Conservation (phyloP, 23 tunicate species). For the Phallusia fumigata region DNA sequence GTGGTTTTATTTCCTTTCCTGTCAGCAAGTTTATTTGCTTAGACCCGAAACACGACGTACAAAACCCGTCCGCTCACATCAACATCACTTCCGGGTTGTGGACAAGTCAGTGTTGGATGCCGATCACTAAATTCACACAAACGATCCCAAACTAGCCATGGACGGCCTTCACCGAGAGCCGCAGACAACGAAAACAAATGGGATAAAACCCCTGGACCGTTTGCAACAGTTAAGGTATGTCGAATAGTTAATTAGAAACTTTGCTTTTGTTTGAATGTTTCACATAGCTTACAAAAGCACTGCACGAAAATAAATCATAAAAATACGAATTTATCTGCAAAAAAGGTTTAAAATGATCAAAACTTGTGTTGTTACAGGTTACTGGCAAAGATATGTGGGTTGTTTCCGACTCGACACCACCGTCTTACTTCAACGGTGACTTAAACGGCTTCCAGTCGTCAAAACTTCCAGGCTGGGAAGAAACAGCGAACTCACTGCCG, state of each 20-base stretch:
- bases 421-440: slow-evolving; percentile 55
- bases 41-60: slow-evolving; percentile 17
- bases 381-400: slow-evolving; percentile 77
- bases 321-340: no score
- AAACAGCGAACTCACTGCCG: slow-evolving; percentile 79
- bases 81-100: slow-evolving; percentile 27
- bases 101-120: slow-evolving; percentile 29
- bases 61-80: slow-evolving; percentile 28
- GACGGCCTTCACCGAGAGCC: background rate
- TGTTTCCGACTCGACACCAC: slow-evolving; percentile 77
- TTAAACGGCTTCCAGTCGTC: background rate
- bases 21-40: background rate
- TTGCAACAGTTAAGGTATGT: slow-evolving; percentile 61
- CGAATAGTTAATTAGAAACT: no score
- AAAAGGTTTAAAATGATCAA: no score
- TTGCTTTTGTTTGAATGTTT: no score
- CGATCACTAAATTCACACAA: slow-evolving; percentile 40
- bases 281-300: no score
- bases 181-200: background rate
- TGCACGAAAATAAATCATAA: no score
- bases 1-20: background rate
- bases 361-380: slow-evolving; percentile 16
- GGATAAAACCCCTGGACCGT: slow-evolving; percentile 71
- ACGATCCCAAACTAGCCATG: slow-evolving; percentile 41
- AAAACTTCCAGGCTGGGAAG: slow-evolving; percentile 56